Percentiles rank a stretch among this genome's conserved stretches.
These are phyloP conservation scores for Spialia ferax DNA, from an alignment of 2,888 invertebrate genomes.

Conservation along the genomic window DNA sequence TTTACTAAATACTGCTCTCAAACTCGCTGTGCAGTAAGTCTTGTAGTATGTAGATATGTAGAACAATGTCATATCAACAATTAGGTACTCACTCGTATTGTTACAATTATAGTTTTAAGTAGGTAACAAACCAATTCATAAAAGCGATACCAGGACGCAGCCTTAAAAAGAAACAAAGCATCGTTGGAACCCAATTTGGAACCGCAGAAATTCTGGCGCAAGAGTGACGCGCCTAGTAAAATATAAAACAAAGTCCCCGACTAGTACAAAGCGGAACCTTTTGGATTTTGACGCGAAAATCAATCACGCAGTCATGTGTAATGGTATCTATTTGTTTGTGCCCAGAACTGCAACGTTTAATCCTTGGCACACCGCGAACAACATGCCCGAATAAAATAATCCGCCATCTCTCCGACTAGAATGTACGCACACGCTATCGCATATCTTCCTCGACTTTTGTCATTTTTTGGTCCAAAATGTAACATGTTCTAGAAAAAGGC, in stretches of 20 bases:
- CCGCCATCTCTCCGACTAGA: conserved; percentile 44
- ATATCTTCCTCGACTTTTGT: conserved; percentile 15
- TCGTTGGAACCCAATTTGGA: not conserved
- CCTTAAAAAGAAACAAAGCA: not conserved
- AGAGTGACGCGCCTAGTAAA: conserved; percentile 32
- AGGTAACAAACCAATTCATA: too few relatives aligned
- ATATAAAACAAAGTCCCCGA: conserved; percentile 46
- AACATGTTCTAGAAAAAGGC: too few relatives aligned
- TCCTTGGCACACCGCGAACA: conserved; percentile 78
- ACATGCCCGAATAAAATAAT: conserved; percentile 76
- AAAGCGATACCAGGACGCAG: not conserved
- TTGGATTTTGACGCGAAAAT: conserved; percentile 63
- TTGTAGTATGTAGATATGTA: too few relatives aligned
- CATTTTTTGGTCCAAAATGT: not conserved
- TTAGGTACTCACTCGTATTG: too few relatives aligned
- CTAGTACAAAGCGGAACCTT: conserved; percentile 53
- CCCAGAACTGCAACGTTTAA: conserved; percentile 77
- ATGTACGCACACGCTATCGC: conserved; percentile 49
- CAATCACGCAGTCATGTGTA: conserved; percentile 74
- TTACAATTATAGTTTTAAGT: too few relatives aligned
- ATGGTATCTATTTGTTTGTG: conserved; percentile 77
- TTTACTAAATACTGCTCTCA: too few relatives aligned
- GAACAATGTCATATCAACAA: too few relatives aligned
- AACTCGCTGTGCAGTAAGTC: too few relatives aligned
- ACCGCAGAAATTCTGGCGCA: not conserved